Conservation (phyloP, 2,797 vertebrate species). For the Clarias platycephalus region DNA sequence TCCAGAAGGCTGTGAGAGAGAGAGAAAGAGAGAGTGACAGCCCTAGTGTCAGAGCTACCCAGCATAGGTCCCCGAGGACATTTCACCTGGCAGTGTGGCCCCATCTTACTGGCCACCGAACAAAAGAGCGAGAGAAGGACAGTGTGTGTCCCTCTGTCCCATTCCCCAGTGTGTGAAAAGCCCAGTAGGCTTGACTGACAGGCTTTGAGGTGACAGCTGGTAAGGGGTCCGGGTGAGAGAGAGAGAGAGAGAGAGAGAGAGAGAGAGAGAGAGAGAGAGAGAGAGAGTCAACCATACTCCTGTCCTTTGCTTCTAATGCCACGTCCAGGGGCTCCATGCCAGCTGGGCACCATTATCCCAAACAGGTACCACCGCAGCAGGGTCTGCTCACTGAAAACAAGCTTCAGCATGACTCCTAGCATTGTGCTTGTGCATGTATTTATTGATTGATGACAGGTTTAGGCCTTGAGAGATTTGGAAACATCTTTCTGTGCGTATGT, state of each 20-base stretch:
- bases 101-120: conserved; percentile 54
- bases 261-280: conserved; percentile 26
- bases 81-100: conserved; percentile 56
- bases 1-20: conserved; percentile 15
- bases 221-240: conserved; percentile 88
- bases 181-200: conserved; percentile 89
- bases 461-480: conserved; percentile 26
- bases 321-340: conserved; percentile 48
- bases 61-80: conserved; percentile 50
- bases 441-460: conserved; percentile 37
- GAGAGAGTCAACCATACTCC: conserved; percentile 61
- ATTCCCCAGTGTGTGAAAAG: conserved; percentile 84
- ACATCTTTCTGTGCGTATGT: conserved; percentile 58
- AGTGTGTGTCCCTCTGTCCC: conserved; percentile 47
- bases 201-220: conserved; percentile 96
- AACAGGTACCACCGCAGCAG: conserved; percentile 48
- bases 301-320: conserved; percentile 50
- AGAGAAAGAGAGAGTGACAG: conserved; percentile 51
- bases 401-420: conserved; percentile 12
- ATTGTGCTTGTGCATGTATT: conserved; percentile 25
- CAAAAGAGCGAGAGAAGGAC: conserved; percentile 52
- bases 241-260: conserved; percentile 63
- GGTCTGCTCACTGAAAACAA: conserved; percentile 24
- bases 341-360: conserved; percentile 47
- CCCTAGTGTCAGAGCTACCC: conserved; percentile 53